Percentiles rank a stretch among this genome's conserved stretches.
Evolutionary conservation across 2,113 vertebrate species (phyloP).

Genomic region (Catharus bicknelli): DNA sequence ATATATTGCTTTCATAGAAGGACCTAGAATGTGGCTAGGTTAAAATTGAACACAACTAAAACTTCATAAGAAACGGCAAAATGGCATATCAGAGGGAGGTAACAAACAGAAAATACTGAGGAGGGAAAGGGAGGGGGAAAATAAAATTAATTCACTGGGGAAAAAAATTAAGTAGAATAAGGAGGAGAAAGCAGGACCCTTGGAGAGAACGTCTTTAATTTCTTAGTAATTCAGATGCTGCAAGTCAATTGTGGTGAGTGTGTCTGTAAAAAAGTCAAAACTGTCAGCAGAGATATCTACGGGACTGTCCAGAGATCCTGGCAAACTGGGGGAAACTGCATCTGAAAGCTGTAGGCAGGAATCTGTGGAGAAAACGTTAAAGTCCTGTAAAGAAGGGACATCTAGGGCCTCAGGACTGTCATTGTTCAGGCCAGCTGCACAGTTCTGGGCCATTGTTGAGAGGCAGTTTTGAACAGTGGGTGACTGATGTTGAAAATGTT

Average conservation of each 20-base stretch:
- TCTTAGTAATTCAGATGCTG: slow-evolving; percentile 93
- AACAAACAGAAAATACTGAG: slow-evolving; percentile 72
- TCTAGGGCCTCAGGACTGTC: slow-evolving; percentile 87
- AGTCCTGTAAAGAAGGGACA: slow-evolving; percentile 90
- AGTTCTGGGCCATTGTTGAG: slow-evolving; percentile 93
- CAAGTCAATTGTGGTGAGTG: slow-evolving; percentile 93
- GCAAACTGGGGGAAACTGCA: slow-evolving; percentile 89
- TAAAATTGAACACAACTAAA: slow-evolving; percentile 77
- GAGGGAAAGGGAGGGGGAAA: slow-evolving; percentile 48
- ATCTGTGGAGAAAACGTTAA: slow-evolving; percentile 88
- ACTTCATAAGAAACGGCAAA: slow-evolving; percentile 67
- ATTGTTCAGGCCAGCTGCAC: slow-evolving; percentile 96
- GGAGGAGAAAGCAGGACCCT: slow-evolving; percentile 66
- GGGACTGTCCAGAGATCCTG: slow-evolving; percentile 88
- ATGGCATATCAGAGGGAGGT: slow-evolving; percentile 63
- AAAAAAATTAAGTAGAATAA: not conserved
- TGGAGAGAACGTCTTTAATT: slow-evolving; percentile 70
- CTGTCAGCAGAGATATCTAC: slow-evolving; percentile 88
- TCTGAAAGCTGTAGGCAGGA: slow-evolving; percentile 96
- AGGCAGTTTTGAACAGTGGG: slow-evolving; percentile 90
- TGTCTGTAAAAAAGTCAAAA: slow-evolving; percentile 97
- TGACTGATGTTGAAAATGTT: slow-evolving; percentile 92
- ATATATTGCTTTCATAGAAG: slow-evolving; percentile 82
- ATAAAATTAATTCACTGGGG: slow-evolving; percentile 56
- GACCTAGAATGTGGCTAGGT: slow-evolving; percentile 74